These are phyloP conservation scores for Pandion haliaetus DNA, from an alignment of 2,113 vertebrate genomes.

Conservation along the genomic window DNA sequence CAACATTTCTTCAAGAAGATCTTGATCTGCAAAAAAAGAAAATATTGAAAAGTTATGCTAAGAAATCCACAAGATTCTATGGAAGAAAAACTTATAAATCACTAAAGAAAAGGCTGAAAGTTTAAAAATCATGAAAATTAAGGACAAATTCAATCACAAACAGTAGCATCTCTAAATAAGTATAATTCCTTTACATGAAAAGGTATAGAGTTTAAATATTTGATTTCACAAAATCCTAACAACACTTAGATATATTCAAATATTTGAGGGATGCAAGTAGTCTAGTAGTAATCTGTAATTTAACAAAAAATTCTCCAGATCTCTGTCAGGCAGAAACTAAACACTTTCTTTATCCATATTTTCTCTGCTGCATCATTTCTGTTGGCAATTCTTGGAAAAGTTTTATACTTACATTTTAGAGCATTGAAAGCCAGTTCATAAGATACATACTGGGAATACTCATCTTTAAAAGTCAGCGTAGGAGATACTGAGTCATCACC, in stretches of 20 bases:
- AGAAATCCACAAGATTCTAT: neutral
- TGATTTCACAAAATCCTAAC: neutral
- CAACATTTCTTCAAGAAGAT: conserved; percentile 88
- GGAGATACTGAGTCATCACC: conserved; percentile 46
- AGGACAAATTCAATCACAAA: neutral
- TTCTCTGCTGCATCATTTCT: neutral
- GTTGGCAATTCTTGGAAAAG: neutral
- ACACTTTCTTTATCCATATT: neutral
- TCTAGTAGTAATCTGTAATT: neutral
- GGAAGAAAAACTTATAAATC: neutral
- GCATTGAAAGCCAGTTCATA: conserved; percentile 87
- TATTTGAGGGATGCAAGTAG: neutral
- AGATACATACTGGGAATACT: conserved; percentile 59
- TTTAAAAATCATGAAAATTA: neutral
- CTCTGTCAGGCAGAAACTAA: neutral
- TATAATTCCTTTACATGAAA: neutral
- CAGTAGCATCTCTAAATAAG: neutral
- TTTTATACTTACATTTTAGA: conserved; percentile 87
- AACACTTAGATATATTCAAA: neutral
- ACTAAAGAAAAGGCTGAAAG: neutral
- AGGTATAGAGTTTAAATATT: neutral
- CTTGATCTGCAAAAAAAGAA: conserved; percentile 81
- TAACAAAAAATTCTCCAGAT: neutral
- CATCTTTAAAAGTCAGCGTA: conserved; percentile 62
- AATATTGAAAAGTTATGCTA: neutral